Conservation (phyloP, 2,888 invertebrate genomes). For the Eupithecia subfuscata region DNA sequence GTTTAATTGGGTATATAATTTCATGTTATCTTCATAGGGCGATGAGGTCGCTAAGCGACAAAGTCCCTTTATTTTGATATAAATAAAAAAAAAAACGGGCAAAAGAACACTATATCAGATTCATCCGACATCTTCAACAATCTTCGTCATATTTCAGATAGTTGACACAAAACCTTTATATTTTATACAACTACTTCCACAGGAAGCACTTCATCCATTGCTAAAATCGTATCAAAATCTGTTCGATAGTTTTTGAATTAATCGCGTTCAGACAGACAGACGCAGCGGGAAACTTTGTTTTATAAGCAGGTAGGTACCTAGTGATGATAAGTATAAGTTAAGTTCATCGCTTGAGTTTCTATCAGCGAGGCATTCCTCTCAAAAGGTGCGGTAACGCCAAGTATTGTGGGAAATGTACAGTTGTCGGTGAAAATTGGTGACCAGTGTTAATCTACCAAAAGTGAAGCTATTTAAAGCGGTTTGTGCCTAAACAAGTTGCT, state of each 20-base stretch:
- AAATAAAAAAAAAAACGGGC: too few species aligned
- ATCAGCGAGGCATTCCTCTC: constrained; percentile 15
- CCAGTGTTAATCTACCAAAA: neutral
- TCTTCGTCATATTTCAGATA: neutral
- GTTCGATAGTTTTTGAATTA: neutral
- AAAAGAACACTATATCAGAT: too few species aligned
- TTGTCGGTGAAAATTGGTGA: neutral
- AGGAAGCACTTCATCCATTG: neutral
- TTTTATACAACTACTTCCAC: neutral
- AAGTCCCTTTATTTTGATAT: too few species aligned
- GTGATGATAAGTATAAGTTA: neutral
- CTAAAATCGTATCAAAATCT: neutral
- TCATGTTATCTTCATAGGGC: too few species aligned
- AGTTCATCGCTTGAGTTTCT: constrained; percentile 1
- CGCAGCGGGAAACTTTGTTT: neutral
- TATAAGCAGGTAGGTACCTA: too few species aligned
- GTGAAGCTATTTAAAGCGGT: neutral
- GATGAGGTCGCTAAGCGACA: too few species aligned
- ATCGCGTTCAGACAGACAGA: neutral
- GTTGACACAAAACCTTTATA: too few species aligned
- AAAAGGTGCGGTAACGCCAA: constrained; percentile 19
- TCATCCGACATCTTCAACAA: too few species aligned
- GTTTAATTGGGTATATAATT: too few species aligned
- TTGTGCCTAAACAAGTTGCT: neutral
- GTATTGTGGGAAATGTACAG: constrained; percentile 3